Conservation (phyloP, 1,140 invertebrate species). For the Drosophila albomicans region DNA sequence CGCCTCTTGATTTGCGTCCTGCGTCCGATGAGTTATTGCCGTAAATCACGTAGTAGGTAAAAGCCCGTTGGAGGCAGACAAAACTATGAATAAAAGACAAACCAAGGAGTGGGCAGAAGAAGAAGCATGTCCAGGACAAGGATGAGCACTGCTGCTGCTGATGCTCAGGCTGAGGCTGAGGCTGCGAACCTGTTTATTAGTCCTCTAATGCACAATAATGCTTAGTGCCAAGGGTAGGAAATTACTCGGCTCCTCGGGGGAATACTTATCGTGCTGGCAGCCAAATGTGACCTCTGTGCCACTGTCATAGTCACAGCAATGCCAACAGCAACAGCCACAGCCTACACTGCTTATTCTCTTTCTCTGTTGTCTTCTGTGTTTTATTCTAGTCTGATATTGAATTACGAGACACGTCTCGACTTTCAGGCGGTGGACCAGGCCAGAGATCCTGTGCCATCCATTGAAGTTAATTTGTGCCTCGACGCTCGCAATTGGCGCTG, state of each 20-base stretch:
- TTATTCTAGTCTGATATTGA: conserved; percentile 58
- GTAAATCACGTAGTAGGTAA: conserved; percentile 80
- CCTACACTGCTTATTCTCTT: neutral
- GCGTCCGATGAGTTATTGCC: conserved; percentile 75
- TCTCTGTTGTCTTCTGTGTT: neutral
- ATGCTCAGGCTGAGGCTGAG: neutral
- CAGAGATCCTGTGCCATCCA: conserved; percentile 19
- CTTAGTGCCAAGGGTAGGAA: conserved; percentile 82
- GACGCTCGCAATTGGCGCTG: conserved; percentile 68
- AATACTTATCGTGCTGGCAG: conserved; percentile 75
- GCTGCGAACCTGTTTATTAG: conserved; percentile 82
- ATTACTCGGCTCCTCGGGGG: conserved; percentile 72
- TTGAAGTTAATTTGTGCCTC: conserved; percentile 76
- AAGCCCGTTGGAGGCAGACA: conserved; percentile 59
- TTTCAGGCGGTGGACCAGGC: conserved; percentile 49
- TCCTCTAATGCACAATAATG: conserved; percentile 83
- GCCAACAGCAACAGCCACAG: neutral
- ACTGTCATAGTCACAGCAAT: conserved; percentile 13
- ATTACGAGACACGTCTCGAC: conserved; percentile 77
- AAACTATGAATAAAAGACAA: conserved; percentile 70
- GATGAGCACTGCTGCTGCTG: conserved; percentile 15
- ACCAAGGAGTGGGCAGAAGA: neutral
- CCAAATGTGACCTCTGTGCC: conserved; percentile 80
- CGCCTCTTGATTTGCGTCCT: conserved; percentile 73
- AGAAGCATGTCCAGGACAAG: neutral